These are phyloP conservation scores for Mionectes olivaceus DNA, from an alignment of 2,797 vertebrate species.

Conservation along the genomic window DNA sequence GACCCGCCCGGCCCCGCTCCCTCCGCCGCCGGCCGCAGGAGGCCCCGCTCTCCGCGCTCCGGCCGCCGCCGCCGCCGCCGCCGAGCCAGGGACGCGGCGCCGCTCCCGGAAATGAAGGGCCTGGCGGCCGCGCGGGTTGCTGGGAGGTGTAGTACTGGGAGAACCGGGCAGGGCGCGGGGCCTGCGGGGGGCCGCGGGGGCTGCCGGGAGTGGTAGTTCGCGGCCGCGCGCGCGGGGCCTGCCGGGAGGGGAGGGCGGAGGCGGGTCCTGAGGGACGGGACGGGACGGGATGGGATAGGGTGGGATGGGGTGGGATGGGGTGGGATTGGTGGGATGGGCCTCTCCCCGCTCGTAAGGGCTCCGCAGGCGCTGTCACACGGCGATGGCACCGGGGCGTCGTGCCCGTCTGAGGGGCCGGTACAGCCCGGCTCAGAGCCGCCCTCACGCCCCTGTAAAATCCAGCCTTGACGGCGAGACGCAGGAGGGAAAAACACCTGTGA, in stretches of 20 bases:
- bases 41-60: constrained; percentile 18
- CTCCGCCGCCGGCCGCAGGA: constrained; percentile 41
- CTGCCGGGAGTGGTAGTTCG: not conserved
- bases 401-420: accelerated
- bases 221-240: not conserved
- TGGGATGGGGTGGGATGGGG: too few relatives aligned
- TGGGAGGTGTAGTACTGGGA: constrained; percentile 13
- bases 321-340: accelerated
- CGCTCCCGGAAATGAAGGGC: constrained; percentile 41
- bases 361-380: accelerated
- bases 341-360: accelerated
- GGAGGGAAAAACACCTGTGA: not conserved
- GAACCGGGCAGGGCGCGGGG: accelerated
- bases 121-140: not conserved
- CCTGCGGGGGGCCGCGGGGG: not conserved
- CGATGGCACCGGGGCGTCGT: accelerated
- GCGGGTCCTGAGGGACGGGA: too few relatives aligned
- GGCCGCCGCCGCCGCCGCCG: constrained; percentile 7
- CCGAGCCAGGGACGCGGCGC: constrained; percentile 18
- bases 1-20: constrained; percentile 75
- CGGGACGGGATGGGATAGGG: not conserved
- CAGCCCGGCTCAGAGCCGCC: not conserved
- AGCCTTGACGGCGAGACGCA: accelerated
- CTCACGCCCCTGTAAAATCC: accelerated
- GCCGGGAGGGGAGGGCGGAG: not conserved